Conservation (phyloP, 2,113 vertebrate species). For the Neolamprologus brichardi region DNA sequence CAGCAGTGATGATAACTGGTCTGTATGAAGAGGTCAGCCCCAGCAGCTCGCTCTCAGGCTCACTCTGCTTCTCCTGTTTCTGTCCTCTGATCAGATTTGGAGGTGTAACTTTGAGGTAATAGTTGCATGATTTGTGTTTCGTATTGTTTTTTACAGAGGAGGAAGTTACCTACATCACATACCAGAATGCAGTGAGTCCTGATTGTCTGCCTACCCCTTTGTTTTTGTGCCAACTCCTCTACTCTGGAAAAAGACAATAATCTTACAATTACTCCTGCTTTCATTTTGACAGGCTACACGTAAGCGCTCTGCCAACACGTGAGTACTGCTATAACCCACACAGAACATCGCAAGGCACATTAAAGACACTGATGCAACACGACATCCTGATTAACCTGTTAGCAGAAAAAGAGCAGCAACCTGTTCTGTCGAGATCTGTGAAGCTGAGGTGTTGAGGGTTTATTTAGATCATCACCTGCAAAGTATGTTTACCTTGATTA, state of each 20-base stretch:
- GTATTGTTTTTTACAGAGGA: slow-evolving; percentile 39
- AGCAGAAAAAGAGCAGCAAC: neutral
- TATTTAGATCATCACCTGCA: neutral
- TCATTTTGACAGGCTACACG: slow-evolving; percentile 21
- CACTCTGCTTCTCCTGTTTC: neutral
- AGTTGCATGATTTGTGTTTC: neutral
- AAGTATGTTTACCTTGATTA: neutral
- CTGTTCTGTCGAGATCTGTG: neutral
- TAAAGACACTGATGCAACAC: neutral
- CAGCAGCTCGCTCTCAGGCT: neutral
- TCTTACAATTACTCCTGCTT: neutral
- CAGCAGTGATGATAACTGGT: neutral
- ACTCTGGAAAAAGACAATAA: neutral
- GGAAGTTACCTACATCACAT: slow-evolving; percentile 62
- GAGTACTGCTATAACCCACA: slow-evolving; percentile 29
- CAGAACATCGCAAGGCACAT: neutral
- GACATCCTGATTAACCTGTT: neutral
- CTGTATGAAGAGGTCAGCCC: neutral
- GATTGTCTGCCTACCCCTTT: neutral
- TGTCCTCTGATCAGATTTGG: neutral
- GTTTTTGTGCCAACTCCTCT: neutral
- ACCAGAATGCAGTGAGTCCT: slow-evolving; percentile 57
- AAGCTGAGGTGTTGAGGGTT: neutral
- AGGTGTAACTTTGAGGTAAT: neutral
- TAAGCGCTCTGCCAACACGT: slow-evolving; percentile 35